Conservation (phyloP, 2,888 invertebrate species). For the Lochmaea capreae region DNA sequence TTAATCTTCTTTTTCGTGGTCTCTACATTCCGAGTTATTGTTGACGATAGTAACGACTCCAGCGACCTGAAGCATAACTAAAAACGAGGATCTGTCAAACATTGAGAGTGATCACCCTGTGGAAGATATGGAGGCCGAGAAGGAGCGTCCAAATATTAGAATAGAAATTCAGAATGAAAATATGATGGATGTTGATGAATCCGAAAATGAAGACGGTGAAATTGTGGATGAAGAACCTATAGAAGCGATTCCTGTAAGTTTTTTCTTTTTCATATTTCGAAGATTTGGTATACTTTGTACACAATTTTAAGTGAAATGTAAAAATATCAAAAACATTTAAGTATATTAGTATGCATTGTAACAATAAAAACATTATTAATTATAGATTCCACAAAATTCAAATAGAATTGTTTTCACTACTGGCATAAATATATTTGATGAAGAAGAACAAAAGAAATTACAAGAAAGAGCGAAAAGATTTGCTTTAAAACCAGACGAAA, state of each 20-base stretch:
- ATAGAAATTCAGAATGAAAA: slow-evolving; percentile 67
- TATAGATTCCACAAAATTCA: slow-evolving; percentile 58
- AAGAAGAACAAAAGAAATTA: slow-evolving; percentile 68
- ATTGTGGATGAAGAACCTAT: slow-evolving; percentile 55
- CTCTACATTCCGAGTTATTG: no score
- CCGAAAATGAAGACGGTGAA: slow-evolving; percentile 64
- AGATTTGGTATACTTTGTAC: background rate
- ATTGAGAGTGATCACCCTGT: no score
- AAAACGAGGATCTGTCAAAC: no score
- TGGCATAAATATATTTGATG: slow-evolving; percentile 67
- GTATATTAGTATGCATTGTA: background rate
- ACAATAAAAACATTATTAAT: slow-evolving; percentile 27
- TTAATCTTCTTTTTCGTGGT: no score
- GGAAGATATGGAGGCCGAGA: slow-evolving; percentile 44
- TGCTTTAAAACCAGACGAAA: slow-evolving; percentile 66
- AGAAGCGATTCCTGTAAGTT: background rate
- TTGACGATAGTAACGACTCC: no score
- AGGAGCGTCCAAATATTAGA: slow-evolving; percentile 63
- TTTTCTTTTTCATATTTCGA: slow-evolving; percentile 9
- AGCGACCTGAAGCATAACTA: no score
- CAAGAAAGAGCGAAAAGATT: slow-evolving; percentile 71
- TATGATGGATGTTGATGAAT: slow-evolving; percentile 69
- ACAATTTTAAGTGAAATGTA: no score
- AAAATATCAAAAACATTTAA: no score
- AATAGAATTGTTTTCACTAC: slow-evolving; percentile 64